Evolutionary conservation across 2,888 invertebrate species (phyloP), one percentile per base, ranked within the genome.

Genomic region (Leptopilina myrica): DNA sequence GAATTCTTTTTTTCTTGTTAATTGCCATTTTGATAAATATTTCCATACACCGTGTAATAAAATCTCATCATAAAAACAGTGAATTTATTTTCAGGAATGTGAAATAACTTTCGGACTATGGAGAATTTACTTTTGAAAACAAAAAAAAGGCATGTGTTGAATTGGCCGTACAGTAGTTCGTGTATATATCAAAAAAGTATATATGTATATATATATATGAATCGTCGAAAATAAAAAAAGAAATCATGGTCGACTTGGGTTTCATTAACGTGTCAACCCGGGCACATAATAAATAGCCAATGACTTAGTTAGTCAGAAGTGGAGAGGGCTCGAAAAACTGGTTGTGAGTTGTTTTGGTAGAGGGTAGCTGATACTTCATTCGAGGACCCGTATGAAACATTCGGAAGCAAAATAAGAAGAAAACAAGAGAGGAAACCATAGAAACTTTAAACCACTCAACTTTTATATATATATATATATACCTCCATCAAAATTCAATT

Each of bases 281-380:
- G 84, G 79, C 82, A 82, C 83, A 86, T 89, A 89, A 89, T 88
- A 89, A 90, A 89, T 89, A 89, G 89, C 87, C 88, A 85, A 89
- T 88, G 89, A 88, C 87, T 88, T 86, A 85, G 86, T 89, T 87
- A 86, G 79, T 82, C 83, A 83, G 79, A 83, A 81, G 80, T 82
- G 80, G 79, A 80, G 80, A 80, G 82, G 80, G 78, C 79, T 73
- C 79, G 76, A 78, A 78, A 79, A 79, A 80, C 78, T 80, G 66
- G 79, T 46, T 78, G 62, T 64, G 77, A 79, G 79, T 79, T 78
- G 81, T 83, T 79, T 83, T 79, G 81, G 49, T 64, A 69, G 69
- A 73, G 73, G 56, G 73, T 33, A 56, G 33, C 53, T 73, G 26
- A 7, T 73, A 40, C 33, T 43, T 73, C n/a, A 33, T 73, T 73